Percentiles rank a stretch among this genome's conserved stretches.
Conservation (phyloP, 2,888 invertebrate species). For the Caradrina clavipalpis region DNA sequence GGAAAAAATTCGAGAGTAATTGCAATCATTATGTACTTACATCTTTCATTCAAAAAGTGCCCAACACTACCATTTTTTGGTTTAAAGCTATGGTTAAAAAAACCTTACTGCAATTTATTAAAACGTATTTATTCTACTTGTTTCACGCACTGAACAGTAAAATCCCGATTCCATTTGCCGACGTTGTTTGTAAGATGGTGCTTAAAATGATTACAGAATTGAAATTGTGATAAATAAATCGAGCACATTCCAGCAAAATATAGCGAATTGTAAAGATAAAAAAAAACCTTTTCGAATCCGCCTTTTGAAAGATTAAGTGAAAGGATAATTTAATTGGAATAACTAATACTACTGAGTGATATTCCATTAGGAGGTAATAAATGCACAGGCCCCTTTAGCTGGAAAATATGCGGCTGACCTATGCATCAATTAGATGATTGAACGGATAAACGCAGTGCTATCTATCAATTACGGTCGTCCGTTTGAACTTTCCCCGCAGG, state of each 20-base stretch:
- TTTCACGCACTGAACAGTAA: not conserved
- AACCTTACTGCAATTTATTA: not conserved
- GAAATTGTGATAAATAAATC: not conserved
- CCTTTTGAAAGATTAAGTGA: no score
- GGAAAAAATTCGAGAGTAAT: no score
- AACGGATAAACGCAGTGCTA: slow-evolving; percentile 1
- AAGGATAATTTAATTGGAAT: not conserved
- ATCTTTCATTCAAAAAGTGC: no score
- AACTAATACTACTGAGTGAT: not conserved
- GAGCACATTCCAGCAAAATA: not conserved
- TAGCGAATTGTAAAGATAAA: no score
- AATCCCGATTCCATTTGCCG: not conserved
- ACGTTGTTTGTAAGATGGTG: not conserved
- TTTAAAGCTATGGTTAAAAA: not conserved
- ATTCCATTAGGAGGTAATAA: not conserved
- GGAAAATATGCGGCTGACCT: not conserved
- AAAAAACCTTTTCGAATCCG: no score
- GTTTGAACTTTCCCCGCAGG: no score
- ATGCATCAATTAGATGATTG: slow-evolving; percentile 13
- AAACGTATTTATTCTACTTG: not conserved
- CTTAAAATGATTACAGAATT: not conserved
- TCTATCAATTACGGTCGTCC: slow-evolving; percentile 5
- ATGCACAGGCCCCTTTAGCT: not conserved
- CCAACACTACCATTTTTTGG: no score
- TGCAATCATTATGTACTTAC: no score